Base-by-base conservation (phyloP, 2,113 vertebrate genomes). In the Callaeas wilsoni region DNA sequence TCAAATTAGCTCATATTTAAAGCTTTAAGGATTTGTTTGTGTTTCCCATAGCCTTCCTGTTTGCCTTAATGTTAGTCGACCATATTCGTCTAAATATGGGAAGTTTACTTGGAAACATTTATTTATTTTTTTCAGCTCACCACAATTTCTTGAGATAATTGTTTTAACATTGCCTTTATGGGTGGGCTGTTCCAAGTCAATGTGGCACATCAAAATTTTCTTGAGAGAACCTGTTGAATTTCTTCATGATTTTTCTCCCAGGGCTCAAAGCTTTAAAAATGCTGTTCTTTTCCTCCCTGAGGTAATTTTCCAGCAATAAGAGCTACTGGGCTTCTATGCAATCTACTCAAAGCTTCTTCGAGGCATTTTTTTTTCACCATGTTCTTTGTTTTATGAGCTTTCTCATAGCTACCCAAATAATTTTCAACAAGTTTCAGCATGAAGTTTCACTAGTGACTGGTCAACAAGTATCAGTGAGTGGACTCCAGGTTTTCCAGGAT, bases 161-260 rank as follows among this genome's bases (percentile, higher is more conserved):
- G 69, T 64, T 94, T 92, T 94, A 92, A 70, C 41, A 49, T 37
- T 91, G 64, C 13, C 16, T 84, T 92, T 95, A 68, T 84, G 73
- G 29, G 21, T 75, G 37, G 22, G 41, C 69, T 89, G n/a, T 46
- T 95, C 57, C 60, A 64, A 87, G 46, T 41, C 41, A 87, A 26
- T 20, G 8, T 29, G 75, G 35, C 19, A 30, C 25, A 88, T 4
- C 8, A 90, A 87, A 93, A 76, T 79, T 57, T 73, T 25, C 56
- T 75, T 37, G 16, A 4, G 3, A 84, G 16, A 81, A 74, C 10
- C 26, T 44, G 16, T 3, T 81, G 15, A 81, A 84, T 79, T 78
- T 87, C 46, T 68, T 83, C 25, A 30, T 71, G 27, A 87, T 30
- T 68, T 92, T 82, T 89, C 49, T 81, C 17, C 7, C 30, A 63